phyloP scores from a whole-genome alignment of 2,113 vertebrate species.

The Ardeotis arabs region DNA sequence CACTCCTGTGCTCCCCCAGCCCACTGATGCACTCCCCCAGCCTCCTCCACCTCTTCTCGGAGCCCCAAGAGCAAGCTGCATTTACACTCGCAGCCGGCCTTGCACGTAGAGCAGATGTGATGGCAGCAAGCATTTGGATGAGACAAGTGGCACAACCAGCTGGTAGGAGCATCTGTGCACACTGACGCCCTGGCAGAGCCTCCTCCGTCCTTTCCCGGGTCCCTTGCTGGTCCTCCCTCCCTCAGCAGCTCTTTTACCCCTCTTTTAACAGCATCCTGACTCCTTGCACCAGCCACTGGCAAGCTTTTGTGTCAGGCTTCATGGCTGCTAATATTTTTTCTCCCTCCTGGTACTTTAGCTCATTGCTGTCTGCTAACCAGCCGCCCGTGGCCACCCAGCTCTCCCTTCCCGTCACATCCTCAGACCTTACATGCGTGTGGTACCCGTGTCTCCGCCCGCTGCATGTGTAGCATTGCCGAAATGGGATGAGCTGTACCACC shows the following conservation, averaged over 20 bases:
- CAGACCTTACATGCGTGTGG: fast-evolving
- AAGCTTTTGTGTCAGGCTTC: neutral
- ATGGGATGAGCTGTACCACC: neutral
- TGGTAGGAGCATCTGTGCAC: neutral
- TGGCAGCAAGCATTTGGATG: neutral
- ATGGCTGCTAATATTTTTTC: neutral
- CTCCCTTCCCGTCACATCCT: neutral
- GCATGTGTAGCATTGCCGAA: fast-evolving
- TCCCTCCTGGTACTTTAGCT: neutral
- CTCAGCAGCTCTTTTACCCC: neutral
- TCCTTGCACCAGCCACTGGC: neutral
- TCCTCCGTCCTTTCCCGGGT: fast-evolving
- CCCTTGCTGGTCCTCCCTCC: neutral
- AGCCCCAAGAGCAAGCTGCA: neutral
- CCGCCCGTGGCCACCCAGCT: fast-evolving
- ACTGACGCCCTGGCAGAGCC: fast-evolving
- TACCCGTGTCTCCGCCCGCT: fast-evolving
- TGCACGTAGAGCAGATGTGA: neutral
- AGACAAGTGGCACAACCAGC: neutral
- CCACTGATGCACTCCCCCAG: neutral
- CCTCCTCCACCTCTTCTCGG: neutral
- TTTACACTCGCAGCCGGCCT: fast-evolving
- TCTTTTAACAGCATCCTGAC: neutral
- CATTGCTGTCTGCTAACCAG: neutral
- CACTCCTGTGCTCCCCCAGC: neutral